phyloP scores from a whole-genome alignment of 1,140 invertebrate genomes.

The Cheumatopsyche charites region DNA sequence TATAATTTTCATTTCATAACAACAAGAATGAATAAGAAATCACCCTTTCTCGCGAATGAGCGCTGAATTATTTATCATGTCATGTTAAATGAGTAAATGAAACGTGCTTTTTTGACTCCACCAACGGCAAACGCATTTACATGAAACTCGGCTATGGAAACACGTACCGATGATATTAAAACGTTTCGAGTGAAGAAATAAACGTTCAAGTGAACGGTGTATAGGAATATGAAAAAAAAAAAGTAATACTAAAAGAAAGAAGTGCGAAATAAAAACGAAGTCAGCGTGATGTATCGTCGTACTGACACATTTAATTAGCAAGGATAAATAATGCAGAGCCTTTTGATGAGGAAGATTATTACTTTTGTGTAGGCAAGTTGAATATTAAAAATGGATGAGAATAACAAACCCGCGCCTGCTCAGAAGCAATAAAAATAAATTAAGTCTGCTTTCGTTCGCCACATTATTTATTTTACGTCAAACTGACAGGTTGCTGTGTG shows the following conservation, averaged over 20 bases:
- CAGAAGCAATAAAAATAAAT: constrained; percentile 24
- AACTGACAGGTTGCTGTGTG: background rate
- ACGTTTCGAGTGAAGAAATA: background rate
- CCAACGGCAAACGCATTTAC: no score
- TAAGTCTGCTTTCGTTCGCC: constrained; percentile 11
- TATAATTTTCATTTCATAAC: no score
- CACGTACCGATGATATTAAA: background rate
- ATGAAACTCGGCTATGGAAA: no score
- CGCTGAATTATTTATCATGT: no score
- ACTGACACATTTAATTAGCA: constrained; percentile 40
- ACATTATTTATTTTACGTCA: constrained; percentile 25
- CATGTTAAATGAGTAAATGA: no score
- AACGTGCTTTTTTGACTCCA: no score
- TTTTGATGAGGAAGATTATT: constrained; percentile 25
- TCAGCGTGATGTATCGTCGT: constrained; percentile 30
- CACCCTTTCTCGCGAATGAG: no score
- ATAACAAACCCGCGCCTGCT: background rate
- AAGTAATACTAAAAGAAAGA: background rate
- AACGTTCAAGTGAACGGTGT: background rate
- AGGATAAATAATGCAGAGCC: constrained; percentile 36
- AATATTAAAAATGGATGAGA: constrained; percentile 24
- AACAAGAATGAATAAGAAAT: no score
- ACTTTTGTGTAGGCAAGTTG: constrained; percentile 21
- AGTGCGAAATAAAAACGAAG: background rate
- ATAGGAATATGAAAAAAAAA: background rate